phyloP scores from a whole-genome alignment of 1,140 invertebrate genomes.

The Platorchestia sp. region DNA sequence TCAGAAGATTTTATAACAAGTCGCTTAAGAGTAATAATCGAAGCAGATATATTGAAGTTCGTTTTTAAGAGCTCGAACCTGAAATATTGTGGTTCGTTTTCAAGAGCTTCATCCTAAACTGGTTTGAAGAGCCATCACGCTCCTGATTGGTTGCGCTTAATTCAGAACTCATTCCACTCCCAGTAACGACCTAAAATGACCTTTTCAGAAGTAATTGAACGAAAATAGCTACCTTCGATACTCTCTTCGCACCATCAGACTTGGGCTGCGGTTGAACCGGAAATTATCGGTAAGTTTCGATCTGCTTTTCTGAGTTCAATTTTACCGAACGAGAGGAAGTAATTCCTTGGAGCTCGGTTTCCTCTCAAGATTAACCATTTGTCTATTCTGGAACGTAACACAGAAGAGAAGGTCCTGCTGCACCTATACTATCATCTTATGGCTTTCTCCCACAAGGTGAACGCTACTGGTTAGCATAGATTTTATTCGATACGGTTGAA shows the following conservation, averaged over 20 bases:
- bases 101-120: background rate
- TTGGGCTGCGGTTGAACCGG: background rate
- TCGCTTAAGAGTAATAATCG: background rate
- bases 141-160: background rate
- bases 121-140: background rate
- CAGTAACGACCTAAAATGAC: background rate
- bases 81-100: no score
- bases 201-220: background rate
- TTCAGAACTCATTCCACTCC: background rate
- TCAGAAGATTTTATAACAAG: background rate
- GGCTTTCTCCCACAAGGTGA: background rate
- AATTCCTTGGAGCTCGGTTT: background rate
- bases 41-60: background rate
- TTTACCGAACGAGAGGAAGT: background rate
- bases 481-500: background rate
- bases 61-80: background rate
- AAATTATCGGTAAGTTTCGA: background rate
- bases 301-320: background rate
- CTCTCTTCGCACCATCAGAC: background rate
- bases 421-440: background rate
- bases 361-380: background rate
- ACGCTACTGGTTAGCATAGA: background rate
- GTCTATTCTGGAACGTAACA: background rate
- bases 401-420: background rate
- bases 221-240: background rate